Base-by-base conservation (phyloP, 2,888 invertebrate species). In the Ornithoptera alexandrae region DNA sequence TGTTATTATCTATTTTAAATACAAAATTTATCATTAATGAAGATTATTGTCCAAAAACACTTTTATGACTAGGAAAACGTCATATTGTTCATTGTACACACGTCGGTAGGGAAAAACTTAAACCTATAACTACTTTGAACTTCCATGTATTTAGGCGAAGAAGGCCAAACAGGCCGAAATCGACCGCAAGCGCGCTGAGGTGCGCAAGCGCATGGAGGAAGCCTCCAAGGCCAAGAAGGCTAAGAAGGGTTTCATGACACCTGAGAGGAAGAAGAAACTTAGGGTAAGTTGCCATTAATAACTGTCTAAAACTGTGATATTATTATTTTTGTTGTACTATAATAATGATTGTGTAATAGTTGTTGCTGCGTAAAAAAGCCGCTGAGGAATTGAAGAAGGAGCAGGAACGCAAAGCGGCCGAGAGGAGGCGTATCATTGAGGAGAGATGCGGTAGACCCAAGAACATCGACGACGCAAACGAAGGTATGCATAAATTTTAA, bases 241-340 rank as follows among this genome's bases (percentile, higher is more conserved):
- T 90, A 99, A 99, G 97, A 99, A 99, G 94, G 99, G 99, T 95
- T 99, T 99, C 96, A 98, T 98, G 98, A 98, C 99, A 86, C 98
- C 99, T 75, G 99, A 99, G 94, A 98, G 99, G 94, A 99, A 99
- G 97, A 99, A 99, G 97, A 98, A 99, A 93, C 97, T 99, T 88
- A 97, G 99, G 95, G 98, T 98, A 88, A 94, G 96, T 94, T 72
- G 56, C 24, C 42, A 17, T 22, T 20, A 24, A 39, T 58, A 22
- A n/a, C 2, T 22, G 6, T 3, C 1, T 22, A 12, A 58, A 58
- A 58, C 10, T 58, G 1, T 58, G 57, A 22, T 22, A 8, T 10
- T 12, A 58, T 7, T 4, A 24, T 12, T 58, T 58, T 1, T 22
- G 12, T 3, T 36, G 46, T 50, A 10, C 8, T 20, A n/a, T 42